Percentiles rank a stretch among this genome's conserved stretches.
Conservation (phyloP, 2,888 invertebrate genomes). For the Kryphioiulus occultus region DNA sequence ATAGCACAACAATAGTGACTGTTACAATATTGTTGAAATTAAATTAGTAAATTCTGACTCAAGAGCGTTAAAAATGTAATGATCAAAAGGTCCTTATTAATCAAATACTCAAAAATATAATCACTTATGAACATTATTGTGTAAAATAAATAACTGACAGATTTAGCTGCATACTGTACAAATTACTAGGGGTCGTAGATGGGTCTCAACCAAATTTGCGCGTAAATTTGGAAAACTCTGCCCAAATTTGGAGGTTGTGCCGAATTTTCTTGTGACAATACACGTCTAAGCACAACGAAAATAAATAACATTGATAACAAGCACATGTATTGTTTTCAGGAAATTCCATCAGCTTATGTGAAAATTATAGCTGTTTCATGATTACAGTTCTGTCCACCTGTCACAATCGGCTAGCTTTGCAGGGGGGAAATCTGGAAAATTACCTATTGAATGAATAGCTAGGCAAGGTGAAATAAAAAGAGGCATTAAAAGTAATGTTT, state of each 20-base stretch:
- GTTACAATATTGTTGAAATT: no score
- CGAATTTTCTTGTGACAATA: neutral
- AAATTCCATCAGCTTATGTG: neutral
- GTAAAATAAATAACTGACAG: no score
- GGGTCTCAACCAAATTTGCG: no score
- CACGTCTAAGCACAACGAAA: neutral
- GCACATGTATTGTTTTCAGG: neutral
- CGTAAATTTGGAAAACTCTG: neutral
- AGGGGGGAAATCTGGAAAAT: conserved; percentile 20
- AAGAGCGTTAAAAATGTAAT: no score
- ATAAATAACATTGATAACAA: neutral
- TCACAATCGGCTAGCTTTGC: conserved; percentile 16
- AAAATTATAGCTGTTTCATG: neutral
- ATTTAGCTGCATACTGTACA: no score
- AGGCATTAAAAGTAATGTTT: neutral
- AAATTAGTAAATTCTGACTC: no score
- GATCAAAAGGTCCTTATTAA: no score
- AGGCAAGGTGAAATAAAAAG: conserved; percentile 14
- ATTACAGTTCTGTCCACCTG: conserved; percentile 19
- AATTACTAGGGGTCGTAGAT: no score
- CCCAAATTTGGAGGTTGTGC: neutral
- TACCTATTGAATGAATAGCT: neutral
- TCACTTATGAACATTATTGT: no score
- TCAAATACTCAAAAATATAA: no score
- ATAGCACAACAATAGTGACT: no score